A percentile compares a stretch with the other conserved stretches of the same genome.
Evolutionary conservation across 1,140 invertebrate species (phyloP).

Genomic region (Holotrichia oblita): DNA sequence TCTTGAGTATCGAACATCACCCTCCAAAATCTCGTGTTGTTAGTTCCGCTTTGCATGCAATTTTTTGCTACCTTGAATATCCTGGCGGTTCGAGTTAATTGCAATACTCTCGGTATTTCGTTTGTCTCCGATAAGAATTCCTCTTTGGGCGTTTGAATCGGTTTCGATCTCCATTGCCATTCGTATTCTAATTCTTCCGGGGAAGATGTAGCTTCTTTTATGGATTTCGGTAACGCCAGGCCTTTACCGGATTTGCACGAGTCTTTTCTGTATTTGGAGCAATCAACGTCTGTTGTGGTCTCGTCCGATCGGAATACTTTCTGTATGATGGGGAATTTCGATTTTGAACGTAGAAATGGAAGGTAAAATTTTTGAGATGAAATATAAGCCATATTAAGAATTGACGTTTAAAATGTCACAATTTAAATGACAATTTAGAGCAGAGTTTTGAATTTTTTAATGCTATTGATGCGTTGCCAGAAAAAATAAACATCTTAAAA

Average conservation of each 20-base stretch:
- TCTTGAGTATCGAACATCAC: background rate
- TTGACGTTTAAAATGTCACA: no score
- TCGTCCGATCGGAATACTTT: background rate
- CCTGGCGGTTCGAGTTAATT: background rate
- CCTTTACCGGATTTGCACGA: background rate
- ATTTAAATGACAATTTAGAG: no score
- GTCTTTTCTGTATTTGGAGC: background rate
- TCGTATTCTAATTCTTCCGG: background rate
- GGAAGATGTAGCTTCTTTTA: background rate
- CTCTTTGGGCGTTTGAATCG: background rate
- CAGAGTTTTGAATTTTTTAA: no score
- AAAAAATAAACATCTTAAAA: no score
- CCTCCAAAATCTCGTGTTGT: slow-evolving; percentile 9
- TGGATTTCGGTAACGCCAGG: background rate
- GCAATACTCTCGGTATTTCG: slow-evolving; percentile 11
- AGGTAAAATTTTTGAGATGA: background rate
- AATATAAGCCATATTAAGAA: background rate
- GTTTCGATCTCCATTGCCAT: background rate
- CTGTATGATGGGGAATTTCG: background rate
- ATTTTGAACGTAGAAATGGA: background rate
- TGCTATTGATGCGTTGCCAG: no score
- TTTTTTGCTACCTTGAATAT: slow-evolving; percentile 23
- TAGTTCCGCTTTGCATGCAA: slow-evolving; percentile 26
- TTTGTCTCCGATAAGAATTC: background rate
- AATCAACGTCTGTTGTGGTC: background rate